Evolutionary conservation across 2,797 vertebrate species (phyloP), one percentile per base, ranked within the genome.

Genomic region (Linurgus olivaceus): DNA sequence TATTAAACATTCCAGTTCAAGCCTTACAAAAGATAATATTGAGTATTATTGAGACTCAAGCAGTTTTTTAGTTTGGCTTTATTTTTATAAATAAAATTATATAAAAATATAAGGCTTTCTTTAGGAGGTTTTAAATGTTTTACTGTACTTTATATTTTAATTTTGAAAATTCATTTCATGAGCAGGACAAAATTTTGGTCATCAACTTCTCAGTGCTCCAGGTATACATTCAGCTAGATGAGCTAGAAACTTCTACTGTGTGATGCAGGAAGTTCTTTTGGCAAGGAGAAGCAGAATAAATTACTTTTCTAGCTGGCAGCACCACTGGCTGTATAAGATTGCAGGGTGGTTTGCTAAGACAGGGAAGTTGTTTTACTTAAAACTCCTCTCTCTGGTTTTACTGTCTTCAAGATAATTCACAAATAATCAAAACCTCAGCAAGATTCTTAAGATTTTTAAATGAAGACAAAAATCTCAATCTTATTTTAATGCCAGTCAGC

Each of bases 171-270:
- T 24, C 29, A 50, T 18, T 68, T 86, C 13, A 15, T n/a, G 10
- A 48, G 13, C 11, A 80, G 9, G 8, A 76, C 1, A 2, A 37
- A 45, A 51, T 48, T 76, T 57, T 29, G 10, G 4, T 23, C 21
- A 25, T 75, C 59, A 28, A 3, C 5, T 79, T 74, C n/a, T 33
- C n/a, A 51, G 11, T 7, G 13, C 9, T 77, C 12, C 31, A 67
- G 31, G 9, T 29, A 44, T 2, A 4, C 1, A 6, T 42, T 57
- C 10, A 47, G 2, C 4, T 16, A 44, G 15, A 25, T 28, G 10
- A 76, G 18, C 24, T 57, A 25, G 26, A 17, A n/a, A 19, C 24
- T 57, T 24, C 17, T 26, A 11, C 11, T 5, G 2, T 19, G 2
- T 19, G 13, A n/a, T n/a, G 24, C 19, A 51, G 7, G 5, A 37